Conservation (phyloP, 2,888 invertebrate genomes). For the Icerya purchasi region DNA sequence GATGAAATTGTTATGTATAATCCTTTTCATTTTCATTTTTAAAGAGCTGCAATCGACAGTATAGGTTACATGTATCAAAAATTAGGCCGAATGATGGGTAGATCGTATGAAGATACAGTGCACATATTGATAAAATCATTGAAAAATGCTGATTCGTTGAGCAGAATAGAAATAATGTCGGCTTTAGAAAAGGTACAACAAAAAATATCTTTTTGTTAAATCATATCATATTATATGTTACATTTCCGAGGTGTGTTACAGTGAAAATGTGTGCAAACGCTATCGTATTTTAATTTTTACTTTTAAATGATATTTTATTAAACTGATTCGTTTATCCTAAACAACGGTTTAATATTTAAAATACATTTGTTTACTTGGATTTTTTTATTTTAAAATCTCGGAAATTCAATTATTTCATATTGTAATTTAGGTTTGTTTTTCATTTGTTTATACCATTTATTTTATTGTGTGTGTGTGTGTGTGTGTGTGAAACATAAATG, state of each 20-base stretch:
- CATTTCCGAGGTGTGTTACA: no score
- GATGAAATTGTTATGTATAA: no score
- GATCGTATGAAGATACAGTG: slow-evolving; percentile 95
- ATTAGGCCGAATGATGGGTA: slow-evolving; percentile 93
- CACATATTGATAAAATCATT: slow-evolving; percentile 73
- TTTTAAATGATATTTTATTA: not conserved
- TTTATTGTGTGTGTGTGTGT: no score
- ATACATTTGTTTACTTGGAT: no score
- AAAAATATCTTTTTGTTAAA: not conserved
- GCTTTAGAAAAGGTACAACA: slow-evolving; percentile 73
- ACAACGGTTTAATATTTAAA: no score
- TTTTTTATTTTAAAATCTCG: no score
- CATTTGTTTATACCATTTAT: no score
- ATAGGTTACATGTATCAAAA: slow-evolving; percentile 95
- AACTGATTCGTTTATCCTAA: no score
- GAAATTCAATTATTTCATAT: no score
- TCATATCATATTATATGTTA: not conserved
- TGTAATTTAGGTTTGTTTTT: no score
- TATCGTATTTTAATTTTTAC: not conserved
- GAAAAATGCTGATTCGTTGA: slow-evolving; percentile 86
- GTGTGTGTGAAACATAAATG: no score
- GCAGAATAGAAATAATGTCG: slow-evolving; percentile 87
- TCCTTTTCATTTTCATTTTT: slow-evolving; percentile 19
- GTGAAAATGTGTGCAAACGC: not conserved
- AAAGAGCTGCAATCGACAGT: slow-evolving; percentile 84